A percentile compares a stretch with the other conserved stretches of the same genome.
Evolutionary conservation across 2,888 invertebrate genomes (phyloP).

Genomic region (Ernsta delagoae): DNA sequence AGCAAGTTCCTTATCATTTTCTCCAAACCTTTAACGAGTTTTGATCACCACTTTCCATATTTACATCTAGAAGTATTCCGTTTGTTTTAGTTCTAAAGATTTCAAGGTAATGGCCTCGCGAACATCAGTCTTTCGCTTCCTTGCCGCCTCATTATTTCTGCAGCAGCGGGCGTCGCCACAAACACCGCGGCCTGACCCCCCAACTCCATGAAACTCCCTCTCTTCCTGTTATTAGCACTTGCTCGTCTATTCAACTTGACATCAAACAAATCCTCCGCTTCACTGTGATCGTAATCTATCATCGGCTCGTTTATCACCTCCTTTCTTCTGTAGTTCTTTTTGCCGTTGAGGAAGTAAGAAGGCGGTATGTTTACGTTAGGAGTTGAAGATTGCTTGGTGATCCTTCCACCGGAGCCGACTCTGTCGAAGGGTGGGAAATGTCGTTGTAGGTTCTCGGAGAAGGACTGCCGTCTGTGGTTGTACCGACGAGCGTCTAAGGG

Average conservation of each 20-base stretch:
- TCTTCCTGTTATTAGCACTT: slow-evolving; percentile 59
- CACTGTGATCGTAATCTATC: slow-evolving; percentile 80
- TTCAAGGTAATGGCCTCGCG: slow-evolving; percentile 54
- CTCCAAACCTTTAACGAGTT: neutral
- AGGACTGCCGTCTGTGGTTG: slow-evolving; percentile 69
- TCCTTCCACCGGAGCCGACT: slow-evolving; percentile 55
- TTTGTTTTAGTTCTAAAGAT: neutral
- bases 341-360: slow-evolving; percentile 69
- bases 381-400: slow-evolving; percentile 69
- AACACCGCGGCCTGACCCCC: slow-evolving; percentile 73
- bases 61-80: no score
- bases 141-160: slow-evolving; percentile 76
- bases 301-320: slow-evolving; percentile 73
- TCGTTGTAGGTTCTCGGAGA: slow-evolving; percentile 74
- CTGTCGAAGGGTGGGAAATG: slow-evolving; percentile 70
- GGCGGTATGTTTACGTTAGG: slow-evolving; percentile 68
- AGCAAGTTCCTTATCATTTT: neutral
- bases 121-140: slow-evolving; percentile 76
- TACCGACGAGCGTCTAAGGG: slow-evolving; percentile 63
- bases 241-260: slow-evolving; percentile 66
- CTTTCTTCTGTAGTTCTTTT: slow-evolving; percentile 65
- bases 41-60: neutral
- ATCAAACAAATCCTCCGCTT: slow-evolving; percentile 76
- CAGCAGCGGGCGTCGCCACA: slow-evolving; percentile 73
- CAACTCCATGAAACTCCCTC: slow-evolving; percentile 69